Percentiles rank a stretch among this genome's conserved stretches.
phyloP scores from a whole-genome alignment of 2,888 invertebrate genomes.

The Anorthoa munda region DNA sequence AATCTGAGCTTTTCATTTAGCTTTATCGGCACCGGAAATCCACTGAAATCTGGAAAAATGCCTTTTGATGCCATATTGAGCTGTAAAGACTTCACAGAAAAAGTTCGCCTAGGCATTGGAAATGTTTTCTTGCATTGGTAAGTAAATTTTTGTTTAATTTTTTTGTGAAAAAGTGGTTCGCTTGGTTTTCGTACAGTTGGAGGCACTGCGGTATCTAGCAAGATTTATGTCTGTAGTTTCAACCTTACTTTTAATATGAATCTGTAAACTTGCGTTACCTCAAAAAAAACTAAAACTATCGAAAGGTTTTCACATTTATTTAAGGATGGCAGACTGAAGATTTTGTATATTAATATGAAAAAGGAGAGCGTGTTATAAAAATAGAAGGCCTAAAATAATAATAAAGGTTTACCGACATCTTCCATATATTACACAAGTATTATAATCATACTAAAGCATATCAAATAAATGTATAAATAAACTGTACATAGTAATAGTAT shows the following conservation, averaged over 20 bases:
- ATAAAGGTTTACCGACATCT: conserved; percentile 51
- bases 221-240: too few species aligned
- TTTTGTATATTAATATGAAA: conserved; percentile 34
- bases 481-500: conserved; percentile 66
- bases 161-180: too few species aligned
- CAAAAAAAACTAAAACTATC: not conserved
- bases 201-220: too few species aligned
- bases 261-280: not conserved
- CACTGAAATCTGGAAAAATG: too few species aligned
- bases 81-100: too few species aligned
- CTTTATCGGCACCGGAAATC: too few species aligned
- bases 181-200: too few species aligned
- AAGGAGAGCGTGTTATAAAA: conserved; percentile 21
- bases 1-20: too few species aligned
- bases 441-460: conserved; percentile 84
- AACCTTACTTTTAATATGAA: not conserved
- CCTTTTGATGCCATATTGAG: too few species aligned
- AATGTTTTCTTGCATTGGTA: too few species aligned
- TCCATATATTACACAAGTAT: conserved; percentile 60
- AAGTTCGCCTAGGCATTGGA: too few species aligned
- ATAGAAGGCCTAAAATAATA: conserved; percentile 44
- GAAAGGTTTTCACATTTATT: conserved; percentile 13
- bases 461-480: conserved; percentile 75
- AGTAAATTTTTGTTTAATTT: too few species aligned
- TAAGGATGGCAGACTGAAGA: conserved; percentile 52